Evolutionary conservation across 2,888 invertebrate genomes (phyloP), one percentile per base, ranked within the genome.

Genomic region (Drosophila tripunctata): DNA sequence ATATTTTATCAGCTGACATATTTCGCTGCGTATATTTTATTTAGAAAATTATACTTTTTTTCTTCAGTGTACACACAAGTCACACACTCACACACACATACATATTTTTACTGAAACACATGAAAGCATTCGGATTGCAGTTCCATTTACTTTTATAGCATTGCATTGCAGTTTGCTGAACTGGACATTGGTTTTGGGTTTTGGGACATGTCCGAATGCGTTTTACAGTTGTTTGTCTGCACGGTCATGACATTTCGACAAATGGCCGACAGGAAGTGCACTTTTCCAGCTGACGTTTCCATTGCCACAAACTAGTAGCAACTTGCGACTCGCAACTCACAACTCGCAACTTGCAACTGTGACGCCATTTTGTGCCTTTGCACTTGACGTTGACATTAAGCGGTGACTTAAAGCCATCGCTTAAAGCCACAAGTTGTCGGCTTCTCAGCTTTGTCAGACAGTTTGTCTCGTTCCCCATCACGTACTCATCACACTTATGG

Each of bases 231-330:
- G 87, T 81, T 84, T 87, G 87, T 87, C 78, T 45, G 17, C 21
- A 24, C 14, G 35, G 52, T 71, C 66, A 60, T 71, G 81, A 67
- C 78, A 87, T 84, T 84, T 61, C 85, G 87, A 87, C 81, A 81
- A 81, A 81, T 87, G 85, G 87, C 72, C 72, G 82, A 57, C 87
- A 81, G 87, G 85, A 81, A 72, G 82, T 81, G 75, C 71, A 84
- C 82, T 80, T 79, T 66, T 47, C 63, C 74, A 51, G 52, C 45
- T 64, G 67, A 57, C 67, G 47, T 58, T 57, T 19, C 56, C 38
- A 60, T 48, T 55, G 75, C 52, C 38, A 54, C 12, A n/a, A n/a
- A n/a, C n/a, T n/a, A n/a, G n/a, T n/a, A n/a, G n/a, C n/a, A 15
- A 21, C 21, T 22, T 21, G 21, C 41, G 14, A 30, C 14, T n/a